Conservation (phyloP, 2,113 vertebrate genomes). For the Nipponia nippon region DNA sequence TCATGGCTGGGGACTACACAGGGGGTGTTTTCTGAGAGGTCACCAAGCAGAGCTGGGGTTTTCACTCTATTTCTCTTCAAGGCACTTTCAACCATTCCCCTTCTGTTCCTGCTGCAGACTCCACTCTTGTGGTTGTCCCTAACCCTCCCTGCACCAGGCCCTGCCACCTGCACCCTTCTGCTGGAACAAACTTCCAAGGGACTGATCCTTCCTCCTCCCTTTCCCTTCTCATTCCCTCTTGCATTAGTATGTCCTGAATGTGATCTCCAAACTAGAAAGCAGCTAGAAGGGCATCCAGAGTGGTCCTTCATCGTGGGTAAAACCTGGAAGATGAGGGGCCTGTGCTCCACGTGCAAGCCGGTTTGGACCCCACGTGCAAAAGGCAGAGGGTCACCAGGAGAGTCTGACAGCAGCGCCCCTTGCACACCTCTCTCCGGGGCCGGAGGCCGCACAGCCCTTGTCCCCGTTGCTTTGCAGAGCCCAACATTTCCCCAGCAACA, state of each 20-base stretch:
- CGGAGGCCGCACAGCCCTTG: not conserved
- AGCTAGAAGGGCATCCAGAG: not conserved
- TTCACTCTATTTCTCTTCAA: not conserved
- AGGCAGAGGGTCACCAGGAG: not conserved
- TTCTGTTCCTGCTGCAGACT: not conserved
- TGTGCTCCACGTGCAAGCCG: not conserved
- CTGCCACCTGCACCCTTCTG: not conserved
- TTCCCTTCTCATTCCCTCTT: not conserved
- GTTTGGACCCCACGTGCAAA: not conserved
- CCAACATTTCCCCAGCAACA: not conserved
- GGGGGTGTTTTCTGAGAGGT: not conserved
- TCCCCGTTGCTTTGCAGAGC: not conserved
- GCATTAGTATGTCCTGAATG: not conserved
- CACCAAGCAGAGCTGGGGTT: not conserved
- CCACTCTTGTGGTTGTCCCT: not conserved
- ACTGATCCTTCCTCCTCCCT: not conserved
- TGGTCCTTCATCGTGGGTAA: not conserved
- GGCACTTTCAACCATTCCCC: not conserved
- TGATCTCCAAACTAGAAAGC: not conserved
- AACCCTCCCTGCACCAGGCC: not conserved
- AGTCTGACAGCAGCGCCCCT: not conserved
- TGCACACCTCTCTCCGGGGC: fast-evolving
- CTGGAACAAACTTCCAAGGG: not conserved
- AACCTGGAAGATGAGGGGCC: not conserved
- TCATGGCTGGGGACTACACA: not conserved